A percentile compares a stretch with the other conserved stretches of the same genome.
Conservation (phyloP, 2,113 vertebrate species). For the Oncorhynchus tshawytscha region DNA sequence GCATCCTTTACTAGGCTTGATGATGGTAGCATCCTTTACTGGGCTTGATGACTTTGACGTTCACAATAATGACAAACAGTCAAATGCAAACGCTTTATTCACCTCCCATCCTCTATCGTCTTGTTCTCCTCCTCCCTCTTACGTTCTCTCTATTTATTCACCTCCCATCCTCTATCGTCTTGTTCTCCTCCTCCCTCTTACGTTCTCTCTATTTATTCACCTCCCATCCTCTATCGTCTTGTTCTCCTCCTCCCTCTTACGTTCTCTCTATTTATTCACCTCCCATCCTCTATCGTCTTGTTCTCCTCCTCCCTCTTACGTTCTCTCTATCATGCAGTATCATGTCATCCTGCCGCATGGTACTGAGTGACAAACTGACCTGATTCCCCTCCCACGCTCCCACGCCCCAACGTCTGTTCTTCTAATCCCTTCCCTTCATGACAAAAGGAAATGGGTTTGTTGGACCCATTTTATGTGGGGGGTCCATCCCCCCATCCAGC, state of each 20-base stretch:
- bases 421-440: constrained; percentile 43
- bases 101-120: background rate
- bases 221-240: background rate
- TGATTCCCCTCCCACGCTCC: constrained; percentile 21
- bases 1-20: no score
- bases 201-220: constrained; percentile 33
- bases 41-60: no score
- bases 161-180: background rate
- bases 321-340: constrained; percentile 35
- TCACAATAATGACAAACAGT: no score
- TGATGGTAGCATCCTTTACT: no score
- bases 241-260: constrained; percentile 13
- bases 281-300: background rate
- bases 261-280: constrained; percentile 22
- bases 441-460: constrained; percentile 10
- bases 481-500: no score
- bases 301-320: constrained; percentile 15
- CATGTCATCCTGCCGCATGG: constrained; percentile 18
- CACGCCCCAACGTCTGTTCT: constrained; percentile 17
- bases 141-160: constrained; percentile 35
- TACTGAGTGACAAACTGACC: constrained; percentile 24
- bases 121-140: constrained; percentile 8
- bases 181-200: constrained; percentile 11
- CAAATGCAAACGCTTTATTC: no score
- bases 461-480: background rate